Percentiles rank a stretch among this genome's conserved stretches.
phyloP scores from a whole-genome alignment of 2,888 invertebrate genomes.

The Rhimphoctona megacephalus region DNA sequence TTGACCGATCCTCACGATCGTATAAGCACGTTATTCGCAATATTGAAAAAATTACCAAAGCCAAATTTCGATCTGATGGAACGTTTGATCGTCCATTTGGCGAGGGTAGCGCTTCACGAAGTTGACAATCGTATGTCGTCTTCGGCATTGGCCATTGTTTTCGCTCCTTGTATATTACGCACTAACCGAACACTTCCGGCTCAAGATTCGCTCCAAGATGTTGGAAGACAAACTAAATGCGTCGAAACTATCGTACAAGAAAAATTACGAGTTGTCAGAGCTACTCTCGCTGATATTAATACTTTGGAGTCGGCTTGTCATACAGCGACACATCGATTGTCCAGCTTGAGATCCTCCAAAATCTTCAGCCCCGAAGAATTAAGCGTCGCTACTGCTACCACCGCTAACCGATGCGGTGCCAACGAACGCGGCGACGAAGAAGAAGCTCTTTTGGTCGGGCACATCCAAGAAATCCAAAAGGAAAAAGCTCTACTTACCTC shows the following conservation, averaged over 20 bases:
- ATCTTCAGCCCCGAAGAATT: slow-evolving; percentile 88
- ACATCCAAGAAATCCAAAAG: slow-evolving; percentile 93
- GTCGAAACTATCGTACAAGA: slow-evolving; percentile 96
- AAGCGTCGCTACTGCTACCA: slow-evolving; percentile 80
- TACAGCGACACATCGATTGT: slow-evolving; percentile 93
- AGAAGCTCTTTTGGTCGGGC: slow-evolving; percentile 91
- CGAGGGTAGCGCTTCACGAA: slow-evolving; percentile 94
- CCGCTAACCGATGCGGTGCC: slow-evolving; percentile 75
- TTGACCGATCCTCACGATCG: slow-evolving; percentile 93
- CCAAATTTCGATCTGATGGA: slow-evolving; percentile 96
- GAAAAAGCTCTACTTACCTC: slow-evolving; percentile 93
- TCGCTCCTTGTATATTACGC: slow-evolving; percentile 96
- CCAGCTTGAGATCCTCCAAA: slow-evolving; percentile 91
- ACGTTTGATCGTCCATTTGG: slow-evolving; percentile 96
- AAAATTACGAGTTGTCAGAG: slow-evolving; percentile 93
- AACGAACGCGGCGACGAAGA: slow-evolving; percentile 88
- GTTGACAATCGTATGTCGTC: slow-evolving; percentile 96
- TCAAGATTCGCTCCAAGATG: slow-evolving; percentile 96
- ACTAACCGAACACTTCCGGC: slow-evolving; percentile 95
- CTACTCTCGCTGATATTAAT: slow-evolving; percentile 95
- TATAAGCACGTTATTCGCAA: slow-evolving; percentile 93
- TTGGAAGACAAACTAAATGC: slow-evolving; percentile 94
- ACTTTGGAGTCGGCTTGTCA: slow-evolving; percentile 95
- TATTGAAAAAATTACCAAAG: slow-evolving; percentile 95
- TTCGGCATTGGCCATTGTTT: slow-evolving; percentile 96